Evolutionary conservation across 2,797 vertebrate species (phyloP).

Genomic region (Epinephelus coioides): DNA sequence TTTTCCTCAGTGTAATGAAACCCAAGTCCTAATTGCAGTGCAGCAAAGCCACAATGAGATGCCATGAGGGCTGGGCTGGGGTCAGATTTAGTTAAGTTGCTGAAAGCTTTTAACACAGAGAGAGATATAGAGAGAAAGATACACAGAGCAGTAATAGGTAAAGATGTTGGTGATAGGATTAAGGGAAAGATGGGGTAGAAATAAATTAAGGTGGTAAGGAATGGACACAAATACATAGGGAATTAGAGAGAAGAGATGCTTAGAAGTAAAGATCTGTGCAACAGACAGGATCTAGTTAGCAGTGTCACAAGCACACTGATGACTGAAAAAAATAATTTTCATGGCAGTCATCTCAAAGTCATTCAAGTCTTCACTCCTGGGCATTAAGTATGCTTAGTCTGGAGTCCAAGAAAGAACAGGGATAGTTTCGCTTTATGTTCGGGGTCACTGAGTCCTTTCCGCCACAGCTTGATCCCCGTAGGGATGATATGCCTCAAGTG

Average conservation of each 20-base stretch:
- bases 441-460: not conserved
- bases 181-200: not conserved
- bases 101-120: slow-evolving; percentile 62
- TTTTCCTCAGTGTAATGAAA: slow-evolving; percentile 66
- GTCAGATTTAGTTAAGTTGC: slow-evolving; percentile 71
- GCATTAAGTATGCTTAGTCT: no score
- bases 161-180: not conserved
- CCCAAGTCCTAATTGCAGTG: slow-evolving; percentile 67
- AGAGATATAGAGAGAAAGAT: not conserved
- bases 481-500: not conserved
- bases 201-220: not conserved
- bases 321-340: not conserved
- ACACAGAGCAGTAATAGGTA: not conserved
- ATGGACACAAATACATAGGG: not conserved
- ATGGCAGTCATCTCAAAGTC: not conserved
- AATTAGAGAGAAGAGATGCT: not conserved
- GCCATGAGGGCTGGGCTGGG: slow-evolving; percentile 30
- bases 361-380: not conserved
- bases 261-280: not conserved
- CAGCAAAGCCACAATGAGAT: slow-evolving; percentile 60
- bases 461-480: not conserved
- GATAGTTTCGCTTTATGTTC: not conserved
- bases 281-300: not conserved
- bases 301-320: not conserved
- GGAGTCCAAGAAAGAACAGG: not conserved